Base-by-base conservation (phyloP, 2,113 vertebrate genomes). In the Crypturellus undulatus region DNA sequence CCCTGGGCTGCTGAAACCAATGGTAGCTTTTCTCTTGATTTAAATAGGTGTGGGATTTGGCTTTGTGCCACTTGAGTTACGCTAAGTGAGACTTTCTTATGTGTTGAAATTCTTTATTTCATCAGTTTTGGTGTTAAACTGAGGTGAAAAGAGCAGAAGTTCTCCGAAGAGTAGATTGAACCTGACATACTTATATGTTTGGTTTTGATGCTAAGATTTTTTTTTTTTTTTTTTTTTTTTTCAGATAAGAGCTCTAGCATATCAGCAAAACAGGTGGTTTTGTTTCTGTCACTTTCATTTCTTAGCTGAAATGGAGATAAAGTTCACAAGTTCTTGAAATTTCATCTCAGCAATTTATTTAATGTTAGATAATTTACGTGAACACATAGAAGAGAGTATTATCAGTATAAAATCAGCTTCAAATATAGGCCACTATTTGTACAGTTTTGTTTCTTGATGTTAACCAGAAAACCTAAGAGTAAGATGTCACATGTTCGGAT, bases 1-100 rank as follows among this genome's bases (percentile, higher is more conserved):
- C 69, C 67, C 82, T 71, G 22, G 54, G 72, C 93, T 93, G 30
- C 87, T 88, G 94, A 90, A 92, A 67, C 79, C 72, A 75, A 2
- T 2, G 47, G 89, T 28, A 30, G 79, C 64, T 92, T 86, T 94
- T 79, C 82, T 90, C 32, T 67, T 0, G 2, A 6, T 85, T 97
- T 94, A 95, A 94, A 77, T 94, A 90, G 87, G 79, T 95, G 84
- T 90, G 72, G 92, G 43, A 36, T 90, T 96, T 96, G 96, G 95
- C 93, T 86, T 86, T n/a, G 58, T 75, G 93, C 93, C 95, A 95
- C 89, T 83, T 59, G n/a, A 94, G 71, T 83, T 88, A 28, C 43
- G 11, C 88, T 80, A 2, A 92, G 40, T 88, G 87, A 76, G 83
- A 40, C 76, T 71, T 72, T 93, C 94, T 68, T 58, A 36, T n/a